Evolutionary conservation across 2,113 vertebrate genomes (phyloP).

Genomic region (Lepisosteus oculatus): DNA sequence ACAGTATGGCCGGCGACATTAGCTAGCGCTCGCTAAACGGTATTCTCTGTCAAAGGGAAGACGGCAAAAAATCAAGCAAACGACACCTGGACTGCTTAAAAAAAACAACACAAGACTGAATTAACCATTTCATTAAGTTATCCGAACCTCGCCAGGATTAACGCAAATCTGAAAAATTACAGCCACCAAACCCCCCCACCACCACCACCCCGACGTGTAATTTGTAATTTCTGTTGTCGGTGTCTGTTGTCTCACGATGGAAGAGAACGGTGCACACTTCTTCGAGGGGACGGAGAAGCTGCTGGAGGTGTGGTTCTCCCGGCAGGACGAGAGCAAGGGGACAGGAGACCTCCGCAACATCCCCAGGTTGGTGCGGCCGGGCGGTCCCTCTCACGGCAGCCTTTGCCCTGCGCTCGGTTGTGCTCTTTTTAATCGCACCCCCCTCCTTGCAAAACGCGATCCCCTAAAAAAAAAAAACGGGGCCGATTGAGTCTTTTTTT

Average conservation of each 20-base stretch:
- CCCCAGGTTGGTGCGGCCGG: conserved; percentile 76
- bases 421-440: no score
- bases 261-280: conserved; percentile 98
- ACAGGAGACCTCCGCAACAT: conserved; percentile 94
- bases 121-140: conserved; percentile 66
- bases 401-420: no score
- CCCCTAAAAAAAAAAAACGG: no score
- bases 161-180: conserved; percentile 35
- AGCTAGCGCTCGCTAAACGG: conserved; percentile 96
- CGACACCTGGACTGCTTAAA: conserved; percentile 63
- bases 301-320: conserved; percentile 97
- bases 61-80: conserved; percentile 70
- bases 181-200: no score
- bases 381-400: no score
- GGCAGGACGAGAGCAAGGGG: conserved; percentile 88
- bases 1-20: conserved; percentile 99
- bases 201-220: no score
- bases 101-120: conserved; percentile 59
- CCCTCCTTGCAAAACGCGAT: no score
- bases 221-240: conserved; percentile 80
- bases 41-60: conserved; percentile 96
- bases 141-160: conserved; percentile 54
- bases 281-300: conserved; percentile 98
- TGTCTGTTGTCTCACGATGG: conserved; percentile 88
- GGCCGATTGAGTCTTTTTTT: no score